These are phyloP conservation scores for Accipiter cooperii DNA, from an alignment of 2,113 vertebrate species.

Conservation along the genomic window DNA sequence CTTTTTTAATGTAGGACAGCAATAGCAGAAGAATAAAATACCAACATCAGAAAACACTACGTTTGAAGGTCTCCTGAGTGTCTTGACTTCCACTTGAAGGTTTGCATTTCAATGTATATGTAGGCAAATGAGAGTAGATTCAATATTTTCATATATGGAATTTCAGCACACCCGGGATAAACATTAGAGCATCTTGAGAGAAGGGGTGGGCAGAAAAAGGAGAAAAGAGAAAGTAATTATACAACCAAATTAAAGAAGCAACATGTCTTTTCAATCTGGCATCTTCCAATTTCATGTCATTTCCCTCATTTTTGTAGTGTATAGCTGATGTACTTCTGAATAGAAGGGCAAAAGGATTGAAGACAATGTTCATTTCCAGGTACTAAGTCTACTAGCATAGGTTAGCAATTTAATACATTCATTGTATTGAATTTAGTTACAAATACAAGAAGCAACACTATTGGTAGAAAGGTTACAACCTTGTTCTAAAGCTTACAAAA, in stretches of 20 bases:
- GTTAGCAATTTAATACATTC: not conserved
- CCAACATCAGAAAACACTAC: not conserved
- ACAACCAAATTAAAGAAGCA: not conserved
- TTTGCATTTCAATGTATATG: not conserved
- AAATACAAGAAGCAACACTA: not conserved
- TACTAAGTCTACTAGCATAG: not conserved
- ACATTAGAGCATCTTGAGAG: not conserved
- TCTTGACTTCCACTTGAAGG: not conserved
- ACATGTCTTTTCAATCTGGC: not conserved
- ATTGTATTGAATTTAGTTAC: not conserved
- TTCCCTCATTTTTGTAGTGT: not conserved
- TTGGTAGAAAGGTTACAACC: not conserved
- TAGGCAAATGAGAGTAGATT: not conserved
- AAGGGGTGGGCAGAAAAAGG: not conserved
- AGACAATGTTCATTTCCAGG: not conserved
- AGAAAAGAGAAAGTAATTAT: not conserved
- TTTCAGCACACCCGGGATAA: not conserved
- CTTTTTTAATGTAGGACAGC: not conserved
- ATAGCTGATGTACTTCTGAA: not conserved
- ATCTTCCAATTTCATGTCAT: not conserved
- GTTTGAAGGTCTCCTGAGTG: not conserved
- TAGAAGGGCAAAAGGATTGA: not conserved
- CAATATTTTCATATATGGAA: not conserved
- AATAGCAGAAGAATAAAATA: not conserved
- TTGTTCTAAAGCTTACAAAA: not conserved